Evolutionary conservation across 2,797 vertebrate genomes (phyloP).

Genomic region (Darevskia nairensis): DNA sequence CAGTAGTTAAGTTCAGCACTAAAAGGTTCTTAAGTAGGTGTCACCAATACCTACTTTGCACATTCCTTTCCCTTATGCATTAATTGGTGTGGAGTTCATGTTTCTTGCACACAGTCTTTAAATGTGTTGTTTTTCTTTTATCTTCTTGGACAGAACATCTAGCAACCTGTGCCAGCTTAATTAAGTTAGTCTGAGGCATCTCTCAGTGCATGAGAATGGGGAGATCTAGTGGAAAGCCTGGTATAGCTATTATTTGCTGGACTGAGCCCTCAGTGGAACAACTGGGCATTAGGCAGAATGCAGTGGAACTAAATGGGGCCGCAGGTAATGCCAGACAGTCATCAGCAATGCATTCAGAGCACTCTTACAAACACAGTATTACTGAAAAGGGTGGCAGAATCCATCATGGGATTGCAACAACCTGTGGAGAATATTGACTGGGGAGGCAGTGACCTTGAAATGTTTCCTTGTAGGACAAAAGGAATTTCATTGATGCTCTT

Average conservation of each 20-base stretch:
- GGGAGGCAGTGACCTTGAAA: conserved; percentile 12
- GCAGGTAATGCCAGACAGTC: background rate
- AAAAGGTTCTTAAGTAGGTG: conserved; percentile 45
- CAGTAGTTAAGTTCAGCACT: background rate
- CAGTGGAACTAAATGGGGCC: conserved; percentile 28
- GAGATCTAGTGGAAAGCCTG: conserved; percentile 31
- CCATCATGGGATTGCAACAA: conserved; percentile 1
- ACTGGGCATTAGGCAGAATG: conserved; percentile 4
- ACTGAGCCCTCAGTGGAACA: background rate
- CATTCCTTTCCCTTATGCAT: background rate
- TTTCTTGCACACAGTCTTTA: background rate
- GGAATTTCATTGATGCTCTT: background rate
- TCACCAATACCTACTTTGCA: conserved; percentile 23
- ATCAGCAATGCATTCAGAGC: background rate
- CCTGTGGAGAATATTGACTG: conserved; percentile 11
- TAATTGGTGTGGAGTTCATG: background rate
- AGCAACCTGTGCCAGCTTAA: conserved; percentile 24
- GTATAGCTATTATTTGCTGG: conserved; percentile 19
- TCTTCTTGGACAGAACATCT: conserved; percentile 19
- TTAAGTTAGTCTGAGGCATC: background rate
- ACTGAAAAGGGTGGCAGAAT: conserved; percentile 24
- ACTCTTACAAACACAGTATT: conserved; percentile 31
- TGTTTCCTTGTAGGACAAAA: conserved; percentile 8
- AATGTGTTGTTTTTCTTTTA: conserved; percentile 42
- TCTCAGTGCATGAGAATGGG: background rate